Percentiles rank a stretch among this genome's conserved stretches.
Evolutionary conservation across 2,888 invertebrate genomes (phyloP).

Genomic region (Parapristionchus giblindavisi): DNA sequence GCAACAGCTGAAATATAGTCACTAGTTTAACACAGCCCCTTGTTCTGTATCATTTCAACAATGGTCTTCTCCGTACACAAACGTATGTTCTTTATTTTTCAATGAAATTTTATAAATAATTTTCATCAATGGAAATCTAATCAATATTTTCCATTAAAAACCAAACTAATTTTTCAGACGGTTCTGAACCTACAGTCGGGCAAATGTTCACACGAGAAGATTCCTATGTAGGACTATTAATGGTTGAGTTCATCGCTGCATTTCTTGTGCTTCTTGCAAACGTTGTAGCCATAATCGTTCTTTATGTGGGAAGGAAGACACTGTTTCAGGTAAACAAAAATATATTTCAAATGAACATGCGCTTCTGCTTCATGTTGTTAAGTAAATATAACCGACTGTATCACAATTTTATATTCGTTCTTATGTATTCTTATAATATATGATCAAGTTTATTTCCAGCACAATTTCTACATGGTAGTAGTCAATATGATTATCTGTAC

Average conservation of each 20-base stretch:
- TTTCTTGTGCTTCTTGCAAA: not conserved
- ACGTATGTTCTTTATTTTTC: too few relatives aligned
- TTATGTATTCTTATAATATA: not conserved
- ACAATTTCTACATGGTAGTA: constrained; percentile 19
- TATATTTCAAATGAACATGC: not conserved
- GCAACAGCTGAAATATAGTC: too few relatives aligned
- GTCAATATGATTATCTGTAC: constrained; percentile 9
- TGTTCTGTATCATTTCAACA: too few relatives aligned
- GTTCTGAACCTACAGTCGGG: too few relatives aligned
- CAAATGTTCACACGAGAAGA: not conserved
- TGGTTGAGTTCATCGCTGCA: not conserved
- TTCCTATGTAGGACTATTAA: not conserved
- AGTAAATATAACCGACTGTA: not conserved
- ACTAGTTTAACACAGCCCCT: too few relatives aligned
- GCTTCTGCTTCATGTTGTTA: not conserved
- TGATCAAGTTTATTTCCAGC: not conserved
- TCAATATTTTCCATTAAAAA: too few relatives aligned
- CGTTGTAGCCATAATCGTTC: not conserved
- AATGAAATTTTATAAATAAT: too few relatives aligned
- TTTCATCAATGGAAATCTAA: too few relatives aligned
- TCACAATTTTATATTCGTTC: not conserved
- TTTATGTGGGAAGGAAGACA: constrained; percentile 5
- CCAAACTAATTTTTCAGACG: too few relatives aligned
- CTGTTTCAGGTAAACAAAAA: not conserved
- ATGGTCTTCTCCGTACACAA: too few relatives aligned